Evolutionary conservation across 2,113 vertebrate genomes (phyloP).

Genomic region (Gorsachius goisagi): DNA sequence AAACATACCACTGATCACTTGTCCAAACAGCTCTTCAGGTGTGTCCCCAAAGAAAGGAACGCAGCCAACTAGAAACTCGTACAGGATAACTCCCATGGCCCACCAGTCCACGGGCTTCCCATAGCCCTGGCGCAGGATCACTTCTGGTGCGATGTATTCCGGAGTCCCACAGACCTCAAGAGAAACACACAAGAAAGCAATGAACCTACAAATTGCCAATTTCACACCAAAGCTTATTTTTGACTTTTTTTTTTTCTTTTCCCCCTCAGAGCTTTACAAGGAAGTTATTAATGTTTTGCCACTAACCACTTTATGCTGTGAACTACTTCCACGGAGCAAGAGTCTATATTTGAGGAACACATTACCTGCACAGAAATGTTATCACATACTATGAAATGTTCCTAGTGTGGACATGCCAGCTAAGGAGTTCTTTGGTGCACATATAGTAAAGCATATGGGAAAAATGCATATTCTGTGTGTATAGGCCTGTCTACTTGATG

Average conservation of each 20-base stretch:
- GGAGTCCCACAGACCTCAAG: conserved; percentile 94
- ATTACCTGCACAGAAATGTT: not conserved
- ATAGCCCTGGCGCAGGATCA: conserved; percentile 95
- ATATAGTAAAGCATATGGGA: not conserved
- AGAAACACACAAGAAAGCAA: not conserved
- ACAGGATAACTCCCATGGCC: conserved; percentile 97
- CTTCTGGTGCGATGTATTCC: conserved; percentile 96
- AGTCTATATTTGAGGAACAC: not conserved
- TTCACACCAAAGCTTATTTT: not conserved
- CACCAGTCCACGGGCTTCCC: conserved; percentile 99
- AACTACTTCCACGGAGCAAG: not conserved
- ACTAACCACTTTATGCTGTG: not conserved
- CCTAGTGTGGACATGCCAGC: not conserved
- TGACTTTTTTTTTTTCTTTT: not conserved
- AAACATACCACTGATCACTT: conserved; percentile 94
- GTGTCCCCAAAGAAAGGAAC: conserved; percentile 97
- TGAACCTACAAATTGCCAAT: not conserved
- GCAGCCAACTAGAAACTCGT: conserved; percentile 94
- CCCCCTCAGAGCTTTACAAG: not conserved
- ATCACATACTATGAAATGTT: not conserved
- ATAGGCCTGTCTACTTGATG: not conserved
- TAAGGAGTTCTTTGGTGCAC: not conserved
- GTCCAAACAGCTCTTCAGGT: conserved; percentile 94
- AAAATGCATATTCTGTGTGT: not conserved
- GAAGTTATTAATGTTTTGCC: not conserved